Percentiles rank a stretch among this genome's conserved stretches.
These are phyloP conservation scores for Misgurnus mizolepis DNA, from an alignment of 2,113 vertebrate species.

Conservation along the genomic window DNA sequence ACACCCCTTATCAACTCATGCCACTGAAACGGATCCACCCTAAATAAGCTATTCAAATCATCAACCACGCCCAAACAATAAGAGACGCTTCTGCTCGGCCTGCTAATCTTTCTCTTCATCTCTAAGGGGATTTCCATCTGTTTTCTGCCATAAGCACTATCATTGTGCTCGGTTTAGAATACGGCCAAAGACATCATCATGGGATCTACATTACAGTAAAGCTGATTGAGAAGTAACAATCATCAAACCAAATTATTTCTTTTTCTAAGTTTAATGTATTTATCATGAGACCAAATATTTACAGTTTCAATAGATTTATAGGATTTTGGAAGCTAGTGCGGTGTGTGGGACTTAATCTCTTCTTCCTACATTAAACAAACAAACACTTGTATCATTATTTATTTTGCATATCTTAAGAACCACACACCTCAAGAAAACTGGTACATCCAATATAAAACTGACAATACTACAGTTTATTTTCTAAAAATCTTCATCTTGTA, in stretches of 20 bases:
- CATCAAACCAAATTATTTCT: neutral
- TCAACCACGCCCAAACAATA: slow-evolving; percentile 15
- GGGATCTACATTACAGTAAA: neutral
- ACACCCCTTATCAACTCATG: neutral
- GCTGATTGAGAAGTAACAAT: neutral
- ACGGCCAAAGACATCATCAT: neutral
- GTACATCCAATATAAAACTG: too few relatives aligned
- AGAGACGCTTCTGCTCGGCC: neutral
- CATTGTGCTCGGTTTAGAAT: neutral
- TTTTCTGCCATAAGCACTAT: neutral
- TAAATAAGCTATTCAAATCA: slow-evolving; percentile 15
- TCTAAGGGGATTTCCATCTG: neutral
- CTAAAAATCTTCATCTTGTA: too few relatives aligned
- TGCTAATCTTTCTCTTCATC: neutral
- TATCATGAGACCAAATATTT: neutral
- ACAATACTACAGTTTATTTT: too few relatives aligned
- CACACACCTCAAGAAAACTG: neutral
- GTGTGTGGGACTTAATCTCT: neutral
- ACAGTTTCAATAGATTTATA: neutral
- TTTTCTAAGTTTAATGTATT: neutral
- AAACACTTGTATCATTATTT: too few relatives aligned
- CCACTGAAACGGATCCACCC: slow-evolving; percentile 17
- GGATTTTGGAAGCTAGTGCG: neutral
- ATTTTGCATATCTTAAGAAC: neutral
- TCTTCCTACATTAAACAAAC: too few relatives aligned